phyloP scores from a whole-genome alignment of 1,140 invertebrate species.

The Drosophila punjabiensis region DNA sequence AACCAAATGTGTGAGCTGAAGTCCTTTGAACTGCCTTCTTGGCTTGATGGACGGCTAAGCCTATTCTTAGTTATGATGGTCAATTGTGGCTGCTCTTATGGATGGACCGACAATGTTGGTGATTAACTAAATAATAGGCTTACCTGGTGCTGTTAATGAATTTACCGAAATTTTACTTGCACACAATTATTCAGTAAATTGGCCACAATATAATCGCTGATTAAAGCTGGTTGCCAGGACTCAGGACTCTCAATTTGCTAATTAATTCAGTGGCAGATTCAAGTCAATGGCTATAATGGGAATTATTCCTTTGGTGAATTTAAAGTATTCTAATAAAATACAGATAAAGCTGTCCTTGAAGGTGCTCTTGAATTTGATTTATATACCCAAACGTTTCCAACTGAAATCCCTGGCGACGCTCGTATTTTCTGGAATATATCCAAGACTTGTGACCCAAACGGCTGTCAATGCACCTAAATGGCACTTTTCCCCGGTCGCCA shows the following conservation, averaged over 20 bases:
- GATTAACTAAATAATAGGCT: slow-evolving; percentile 33
- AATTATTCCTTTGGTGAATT: not conserved
- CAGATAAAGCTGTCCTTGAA: not conserved
- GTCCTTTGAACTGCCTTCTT: slow-evolving; percentile 1
- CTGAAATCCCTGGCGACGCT: not conserved
- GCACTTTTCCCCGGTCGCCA: slow-evolving; percentile 8
- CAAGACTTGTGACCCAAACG: slow-evolving; percentile 1
- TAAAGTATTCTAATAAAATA: not conserved
- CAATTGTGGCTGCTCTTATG: not conserved
- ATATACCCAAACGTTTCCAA: not conserved
- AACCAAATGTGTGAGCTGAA: not conserved
- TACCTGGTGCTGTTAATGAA: slow-evolving; percentile 17
- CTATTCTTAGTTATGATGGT: not conserved
- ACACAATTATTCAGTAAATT: slow-evolving; percentile 1
- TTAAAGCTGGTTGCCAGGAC: not conserved
- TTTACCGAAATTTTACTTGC: not conserved
- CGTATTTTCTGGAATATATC: not conserved
- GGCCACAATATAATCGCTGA: not conserved
- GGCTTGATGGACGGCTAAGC: slow-evolving; percentile 1
- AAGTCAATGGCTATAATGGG: not conserved
- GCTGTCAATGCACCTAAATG: slow-evolving; percentile 41
- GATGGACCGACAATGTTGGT: not conserved
- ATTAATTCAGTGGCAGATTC: slow-evolving; percentile 3
- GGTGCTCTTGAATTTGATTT: not conserved
- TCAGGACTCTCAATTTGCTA: not conserved